Evolutionary conservation across 2,113 vertebrate genomes (phyloP).

Genomic region (Bufo bufo): DNA sequence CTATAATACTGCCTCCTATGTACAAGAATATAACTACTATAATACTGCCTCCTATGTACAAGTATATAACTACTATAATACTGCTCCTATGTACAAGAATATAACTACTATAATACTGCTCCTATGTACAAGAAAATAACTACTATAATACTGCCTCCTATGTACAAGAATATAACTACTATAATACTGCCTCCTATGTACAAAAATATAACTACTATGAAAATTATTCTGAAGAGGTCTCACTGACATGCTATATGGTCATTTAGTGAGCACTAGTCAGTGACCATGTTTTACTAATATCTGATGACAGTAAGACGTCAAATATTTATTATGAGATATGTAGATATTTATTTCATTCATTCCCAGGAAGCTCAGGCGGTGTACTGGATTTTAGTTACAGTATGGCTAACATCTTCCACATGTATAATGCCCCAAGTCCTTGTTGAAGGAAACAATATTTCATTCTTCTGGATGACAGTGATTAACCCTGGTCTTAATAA

Average conservation of each 20-base stretch:
- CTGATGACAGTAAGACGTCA: too few relatives aligned
- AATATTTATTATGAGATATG: neutral
- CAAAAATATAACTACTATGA: too few relatives aligned
- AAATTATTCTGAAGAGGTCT: too few relatives aligned
- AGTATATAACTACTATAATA: neutral
- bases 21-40: constrained; percentile 2
- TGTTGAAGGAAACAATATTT: neutral
- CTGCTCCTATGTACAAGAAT: neutral
- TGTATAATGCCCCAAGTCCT: neutral
- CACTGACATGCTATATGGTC: too few relatives aligned
- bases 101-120: neutral
- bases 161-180: too few relatives aligned
- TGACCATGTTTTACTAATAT: too few relatives aligned
- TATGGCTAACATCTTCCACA: neutral
- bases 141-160: too few relatives aligned
- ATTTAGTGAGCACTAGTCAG: too few relatives aligned
- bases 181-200: too few relatives aligned
- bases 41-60: neutral
- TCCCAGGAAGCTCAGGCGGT: neutral
- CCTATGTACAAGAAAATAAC: too few relatives aligned
- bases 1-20: neutral
- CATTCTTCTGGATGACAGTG: neutral
- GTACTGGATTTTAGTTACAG: neutral
- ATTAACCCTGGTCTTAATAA: constrained; percentile 5
- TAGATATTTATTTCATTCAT: neutral